Evolutionary conservation across 1,140 invertebrate species (phyloP).

Genomic region (Matsumurasca onukii): DNA sequence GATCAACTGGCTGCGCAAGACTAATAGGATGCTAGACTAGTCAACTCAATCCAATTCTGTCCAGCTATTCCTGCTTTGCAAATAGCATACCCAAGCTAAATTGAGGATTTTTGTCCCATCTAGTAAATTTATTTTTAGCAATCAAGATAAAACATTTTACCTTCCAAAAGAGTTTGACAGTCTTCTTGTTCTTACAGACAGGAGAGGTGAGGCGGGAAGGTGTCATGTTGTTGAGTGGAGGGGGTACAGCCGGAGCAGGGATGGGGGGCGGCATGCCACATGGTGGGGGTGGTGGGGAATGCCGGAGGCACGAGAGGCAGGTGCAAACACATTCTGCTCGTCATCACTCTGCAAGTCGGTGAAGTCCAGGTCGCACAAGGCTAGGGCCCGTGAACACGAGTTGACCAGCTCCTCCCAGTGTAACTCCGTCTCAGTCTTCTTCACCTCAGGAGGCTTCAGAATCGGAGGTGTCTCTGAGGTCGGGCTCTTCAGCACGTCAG

Average conservation of each 20-base stretch:
- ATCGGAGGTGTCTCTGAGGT: constrained; percentile 59
- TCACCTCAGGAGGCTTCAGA: constrained; percentile 60
- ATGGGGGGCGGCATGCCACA: constrained; percentile 44
- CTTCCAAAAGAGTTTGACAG: constrained; percentile 98
- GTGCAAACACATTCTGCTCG: constrained; percentile 64
- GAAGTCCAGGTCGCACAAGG: constrained; percentile 95
- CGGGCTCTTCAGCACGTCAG: constrained; percentile 67
- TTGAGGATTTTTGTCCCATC: too few relatives aligned
- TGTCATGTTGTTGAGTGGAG: constrained; percentile 45
- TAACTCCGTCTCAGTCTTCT: constrained; percentile 90
- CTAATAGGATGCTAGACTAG: too few relatives aligned
- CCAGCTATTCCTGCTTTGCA: too few relatives aligned
- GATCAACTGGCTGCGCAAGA: too few relatives aligned
- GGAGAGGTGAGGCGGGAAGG: constrained; percentile 48
- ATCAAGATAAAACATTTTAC: too few relatives aligned
- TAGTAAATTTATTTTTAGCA: too few relatives aligned
- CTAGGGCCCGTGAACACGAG: constrained; percentile 77
- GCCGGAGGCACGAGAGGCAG: constrained; percentile 58
- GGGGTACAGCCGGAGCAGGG: constrained; percentile 52
- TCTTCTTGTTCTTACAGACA: constrained; percentile 91
- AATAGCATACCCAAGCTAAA: too few relatives aligned
- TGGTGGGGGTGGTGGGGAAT: constrained; percentile 71
- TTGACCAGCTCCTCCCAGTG: constrained; percentile 92
- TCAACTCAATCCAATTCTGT: too few relatives aligned
- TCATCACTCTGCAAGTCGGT: constrained; percentile 86